Conservation (phyloP, 2,797 vertebrate species). For the Microhierax caerulescens region DNA sequence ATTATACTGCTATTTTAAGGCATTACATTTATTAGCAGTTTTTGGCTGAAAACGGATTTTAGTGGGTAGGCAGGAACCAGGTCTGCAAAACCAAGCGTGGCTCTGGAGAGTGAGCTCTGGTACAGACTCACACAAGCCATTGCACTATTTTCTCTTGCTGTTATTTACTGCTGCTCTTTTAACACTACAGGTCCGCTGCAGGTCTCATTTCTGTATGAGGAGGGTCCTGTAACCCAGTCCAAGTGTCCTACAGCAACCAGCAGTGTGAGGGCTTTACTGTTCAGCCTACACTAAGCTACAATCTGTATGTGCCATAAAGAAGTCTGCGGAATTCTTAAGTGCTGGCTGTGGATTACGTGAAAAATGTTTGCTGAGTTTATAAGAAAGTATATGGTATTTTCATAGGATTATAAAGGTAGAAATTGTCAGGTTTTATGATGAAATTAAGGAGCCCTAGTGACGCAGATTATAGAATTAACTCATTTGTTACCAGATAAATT, state of each 20-base stretch:
- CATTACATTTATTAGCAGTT: conserved; percentile 15
- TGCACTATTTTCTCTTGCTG: neutral
- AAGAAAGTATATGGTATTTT: neutral
- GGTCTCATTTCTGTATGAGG: neutral
- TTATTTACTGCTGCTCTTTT: neutral
- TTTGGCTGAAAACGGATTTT: neutral
- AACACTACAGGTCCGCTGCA: neutral
- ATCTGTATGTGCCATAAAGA: neutral
- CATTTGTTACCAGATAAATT: neutral
- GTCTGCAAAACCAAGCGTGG: neutral
- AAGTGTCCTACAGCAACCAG: neutral
- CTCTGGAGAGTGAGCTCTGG: neutral
- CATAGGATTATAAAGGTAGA: neutral
- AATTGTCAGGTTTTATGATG: neutral
- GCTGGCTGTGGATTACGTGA: neutral
- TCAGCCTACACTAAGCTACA: neutral
- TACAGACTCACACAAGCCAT: neutral
- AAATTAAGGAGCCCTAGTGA: neutral
- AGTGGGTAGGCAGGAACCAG: neutral
- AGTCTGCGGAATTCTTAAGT: neutral
- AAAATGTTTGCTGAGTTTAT: neutral
- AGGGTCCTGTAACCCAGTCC: neutral
- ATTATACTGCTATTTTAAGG: conserved; percentile 7
- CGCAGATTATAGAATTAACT: neutral
- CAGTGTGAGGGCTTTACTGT: neutral